phyloP scores from a whole-genome alignment of 2,113 vertebrate species.

The Micromys minutus region DNA sequence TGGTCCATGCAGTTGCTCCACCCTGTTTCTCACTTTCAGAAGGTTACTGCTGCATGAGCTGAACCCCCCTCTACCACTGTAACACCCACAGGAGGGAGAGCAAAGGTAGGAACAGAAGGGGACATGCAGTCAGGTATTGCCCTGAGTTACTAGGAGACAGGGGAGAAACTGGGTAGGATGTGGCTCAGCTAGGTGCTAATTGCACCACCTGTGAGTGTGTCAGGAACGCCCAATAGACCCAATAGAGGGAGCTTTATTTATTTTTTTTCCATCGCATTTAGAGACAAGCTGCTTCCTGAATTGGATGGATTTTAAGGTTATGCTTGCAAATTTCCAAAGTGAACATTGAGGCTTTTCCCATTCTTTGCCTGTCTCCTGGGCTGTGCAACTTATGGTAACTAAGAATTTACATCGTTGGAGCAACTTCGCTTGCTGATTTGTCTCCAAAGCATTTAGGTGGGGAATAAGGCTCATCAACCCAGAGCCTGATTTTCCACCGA shows the following conservation, averaged over 20 bases:
- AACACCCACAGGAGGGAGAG: neutral
- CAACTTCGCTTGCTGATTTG: conserved; percentile 47
- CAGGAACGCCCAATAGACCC: conserved; percentile 61
- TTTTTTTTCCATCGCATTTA: conserved; percentile 59
- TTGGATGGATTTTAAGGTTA: conserved; percentile 78
- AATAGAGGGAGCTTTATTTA: conserved; percentile 61
- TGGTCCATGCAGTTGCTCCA: neutral
- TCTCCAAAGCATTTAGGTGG: neutral
- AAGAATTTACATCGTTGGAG: conserved; percentile 58
- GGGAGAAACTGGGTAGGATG: neutral
- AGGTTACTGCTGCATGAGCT: neutral
- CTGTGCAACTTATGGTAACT: conserved; percentile 66
- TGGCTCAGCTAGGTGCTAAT: conserved; percentile 51
- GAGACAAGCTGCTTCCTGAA: conserved; percentile 78
- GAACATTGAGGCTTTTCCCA: conserved; percentile 68
- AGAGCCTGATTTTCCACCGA: conserved; percentile 46
- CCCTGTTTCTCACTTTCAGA: neutral
- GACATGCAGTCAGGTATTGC: neutral
- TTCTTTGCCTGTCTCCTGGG: conserved; percentile 61
- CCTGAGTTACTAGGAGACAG: conserved; percentile 19
- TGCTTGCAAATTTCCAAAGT: conserved; percentile 75
- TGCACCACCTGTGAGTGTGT: conserved; percentile 69
- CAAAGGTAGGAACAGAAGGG: neutral
- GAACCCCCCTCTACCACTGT: neutral
- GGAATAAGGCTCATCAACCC: conserved; percentile 38